phyloP scores from a whole-genome alignment of 1,140 invertebrate genomes.

The Trypoxylus dichotomus region DNA sequence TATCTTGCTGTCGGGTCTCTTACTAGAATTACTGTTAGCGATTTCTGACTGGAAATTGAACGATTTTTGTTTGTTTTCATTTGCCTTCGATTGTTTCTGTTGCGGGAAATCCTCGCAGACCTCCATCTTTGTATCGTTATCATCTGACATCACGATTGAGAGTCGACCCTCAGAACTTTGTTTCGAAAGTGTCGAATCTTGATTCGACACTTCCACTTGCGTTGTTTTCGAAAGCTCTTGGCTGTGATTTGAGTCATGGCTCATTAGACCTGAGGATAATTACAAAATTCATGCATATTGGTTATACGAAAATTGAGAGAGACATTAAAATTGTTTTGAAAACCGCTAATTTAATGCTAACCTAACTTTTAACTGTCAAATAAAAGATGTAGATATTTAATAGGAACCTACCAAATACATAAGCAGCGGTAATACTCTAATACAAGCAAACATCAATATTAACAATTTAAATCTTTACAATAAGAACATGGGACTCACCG shows the following conservation, averaged over 20 bases:
- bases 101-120: conserved; percentile 42
- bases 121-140: conserved; percentile 50
- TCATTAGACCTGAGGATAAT: conserved; percentile 46
- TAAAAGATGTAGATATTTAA: too few relatives aligned
- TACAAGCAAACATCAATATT: too few relatives aligned
- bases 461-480: too few relatives aligned
- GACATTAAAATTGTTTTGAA: too few relatives aligned
- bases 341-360: too few relatives aligned
- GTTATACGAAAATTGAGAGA: too few relatives aligned
- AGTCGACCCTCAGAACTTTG: conserved; percentile 63
- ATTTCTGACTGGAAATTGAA: conserved; percentile 14
- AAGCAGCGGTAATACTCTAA: too few relatives aligned
- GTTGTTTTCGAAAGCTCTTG: conserved; percentile 35
- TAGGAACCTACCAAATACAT: too few relatives aligned
- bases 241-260: conserved; percentile 44
- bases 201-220: conserved; percentile 54
- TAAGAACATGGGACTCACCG: too few relatives aligned
- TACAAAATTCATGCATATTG: too few relatives aligned
- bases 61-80: conserved; percentile 20
- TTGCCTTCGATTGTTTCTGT: conserved; percentile 32
- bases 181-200: conserved; percentile 62
- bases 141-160: conserved; percentile 57
- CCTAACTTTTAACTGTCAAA: too few relatives aligned
- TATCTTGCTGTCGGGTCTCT: conserved; percentile 25
- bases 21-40: background rate